Conservation (phyloP, 1,140 invertebrate genomes). For the Halictus rubicundus region DNA sequence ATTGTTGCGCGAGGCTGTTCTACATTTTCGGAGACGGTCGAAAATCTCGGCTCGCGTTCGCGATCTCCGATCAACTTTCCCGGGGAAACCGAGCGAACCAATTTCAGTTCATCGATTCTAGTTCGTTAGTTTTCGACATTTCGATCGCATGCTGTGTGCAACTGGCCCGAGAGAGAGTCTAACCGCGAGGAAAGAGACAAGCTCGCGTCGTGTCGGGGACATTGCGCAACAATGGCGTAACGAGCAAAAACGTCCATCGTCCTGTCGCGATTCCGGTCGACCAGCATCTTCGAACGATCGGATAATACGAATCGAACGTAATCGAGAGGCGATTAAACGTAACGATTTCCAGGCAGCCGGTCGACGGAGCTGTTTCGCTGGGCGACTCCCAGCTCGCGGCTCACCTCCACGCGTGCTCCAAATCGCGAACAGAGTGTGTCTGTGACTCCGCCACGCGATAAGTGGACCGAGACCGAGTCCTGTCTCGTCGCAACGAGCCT, state of each 20-base stretch:
- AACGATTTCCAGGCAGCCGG: constrained; percentile 11
- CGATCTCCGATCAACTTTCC: too few relatives aligned
- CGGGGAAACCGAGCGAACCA: background rate
- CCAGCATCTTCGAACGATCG: too few relatives aligned
- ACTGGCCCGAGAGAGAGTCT: too few relatives aligned
- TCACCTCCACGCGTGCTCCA: constrained; percentile 46
- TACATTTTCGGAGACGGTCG: constrained; percentile 29
- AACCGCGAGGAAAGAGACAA: too few relatives aligned
- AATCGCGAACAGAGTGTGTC: constrained; percentile 61
- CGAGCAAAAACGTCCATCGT: too few relatives aligned
- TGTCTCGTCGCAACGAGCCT: constrained; percentile 69
- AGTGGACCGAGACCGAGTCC: constrained; percentile 76
- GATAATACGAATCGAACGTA: too few relatives aligned
- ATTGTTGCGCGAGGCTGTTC: constrained; percentile 48
- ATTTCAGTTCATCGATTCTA: too few relatives aligned
- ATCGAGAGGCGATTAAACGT: constrained; percentile 3
- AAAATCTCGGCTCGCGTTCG: background rate
- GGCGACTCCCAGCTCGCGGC: too few relatives aligned
- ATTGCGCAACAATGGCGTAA: too few relatives aligned
- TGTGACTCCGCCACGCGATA: constrained; percentile 62
- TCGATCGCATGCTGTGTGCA: too few relatives aligned
- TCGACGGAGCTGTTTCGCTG: background rate
- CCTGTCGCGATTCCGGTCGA: too few relatives aligned
- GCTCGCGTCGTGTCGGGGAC: background rate
- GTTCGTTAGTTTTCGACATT: background rate